Evolutionary conservation across 30 jellyfish, hydroid and myxozoan species (phyloP).

Genomic region (Catostylus mosaicus): DNA sequence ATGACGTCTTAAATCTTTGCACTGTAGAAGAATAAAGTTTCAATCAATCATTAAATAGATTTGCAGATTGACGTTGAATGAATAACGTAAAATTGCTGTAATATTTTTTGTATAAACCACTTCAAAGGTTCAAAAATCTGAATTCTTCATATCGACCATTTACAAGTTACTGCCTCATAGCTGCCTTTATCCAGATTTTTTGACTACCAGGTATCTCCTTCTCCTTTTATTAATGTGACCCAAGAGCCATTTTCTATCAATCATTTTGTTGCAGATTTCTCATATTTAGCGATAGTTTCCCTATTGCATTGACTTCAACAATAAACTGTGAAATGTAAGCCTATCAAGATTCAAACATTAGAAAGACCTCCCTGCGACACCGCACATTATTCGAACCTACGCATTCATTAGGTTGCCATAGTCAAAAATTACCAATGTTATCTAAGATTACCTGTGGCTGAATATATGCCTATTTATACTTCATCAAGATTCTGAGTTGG

Average conservation of each 20-base stretch:
- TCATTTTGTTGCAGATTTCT: background rate
- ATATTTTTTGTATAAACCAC: background rate
- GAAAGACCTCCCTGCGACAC: no score
- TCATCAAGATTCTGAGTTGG: no score
- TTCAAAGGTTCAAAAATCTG: background rate
- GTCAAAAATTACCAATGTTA: no score
- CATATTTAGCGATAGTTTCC: background rate
- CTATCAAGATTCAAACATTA: no score
- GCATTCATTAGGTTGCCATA: no score
- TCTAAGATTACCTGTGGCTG: no score
- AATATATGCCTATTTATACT: no score
- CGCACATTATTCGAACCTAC: no score
- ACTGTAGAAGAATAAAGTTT: background rate
- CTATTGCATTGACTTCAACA: no score
- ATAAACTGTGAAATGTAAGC: no score
- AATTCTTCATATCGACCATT: background rate
- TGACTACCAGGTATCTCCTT: background rate
- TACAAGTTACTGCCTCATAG: background rate
- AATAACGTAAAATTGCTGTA: background rate
- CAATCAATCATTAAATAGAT: background rate
- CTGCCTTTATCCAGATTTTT: background rate
- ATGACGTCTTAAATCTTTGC: constrained; percentile 10
- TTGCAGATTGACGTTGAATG: no score
- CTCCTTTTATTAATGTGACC: background rate
- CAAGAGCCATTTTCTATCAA: background rate